Evolutionary conservation across 2,113 vertebrate genomes (phyloP), one percentile per base, ranked within the genome.

Genomic region (Sisor rabdophorus): DNA sequence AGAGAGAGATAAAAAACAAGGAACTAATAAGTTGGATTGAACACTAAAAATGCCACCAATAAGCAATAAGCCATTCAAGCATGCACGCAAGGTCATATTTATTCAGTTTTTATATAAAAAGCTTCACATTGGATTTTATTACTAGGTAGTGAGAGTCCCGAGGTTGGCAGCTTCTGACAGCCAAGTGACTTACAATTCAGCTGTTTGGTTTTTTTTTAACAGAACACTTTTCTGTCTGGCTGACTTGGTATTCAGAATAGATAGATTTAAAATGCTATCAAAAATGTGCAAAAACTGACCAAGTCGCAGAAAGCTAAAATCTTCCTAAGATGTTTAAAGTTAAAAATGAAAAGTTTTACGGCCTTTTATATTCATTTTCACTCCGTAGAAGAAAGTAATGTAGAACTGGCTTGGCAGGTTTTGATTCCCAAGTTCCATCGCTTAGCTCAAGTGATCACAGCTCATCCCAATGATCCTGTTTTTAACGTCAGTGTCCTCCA

Each of bases 81-180:
- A 60, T 30, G 50, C 53, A 73, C 69, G 59, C 69, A n/a, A 55
- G 67, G 61, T 75, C 70, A 81, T 80, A 79, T 82, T 83, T 81
- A 83, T 77, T 75, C 48, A 47, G 58, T 75, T 69, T 60, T 79
- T 82, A 82, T 76, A 79, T 76, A 68, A 76, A 81, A 77, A 55
- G 60, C 70, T 44, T 52, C 50, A 75, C 70, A 81, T 81, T 52
- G 65, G 50, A 67, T 77, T 79, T 79, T 80, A 80, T 81, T 67
- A 81, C 79, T 77, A 50, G 79, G 60, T 36, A 76, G 70, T 63
- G 52, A 83, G 76, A 73, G 59, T 79, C 72, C 70, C 73, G 72
- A 82, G 76, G 76, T 79, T 75, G 72, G n/a, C 32, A 67, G 56
- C 65, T 67, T 30, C 54, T 63, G 61, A 82, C 19, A 50, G 54